Conservation (phyloP, 2,888 invertebrate species). For the Campoplex nolae region DNA sequence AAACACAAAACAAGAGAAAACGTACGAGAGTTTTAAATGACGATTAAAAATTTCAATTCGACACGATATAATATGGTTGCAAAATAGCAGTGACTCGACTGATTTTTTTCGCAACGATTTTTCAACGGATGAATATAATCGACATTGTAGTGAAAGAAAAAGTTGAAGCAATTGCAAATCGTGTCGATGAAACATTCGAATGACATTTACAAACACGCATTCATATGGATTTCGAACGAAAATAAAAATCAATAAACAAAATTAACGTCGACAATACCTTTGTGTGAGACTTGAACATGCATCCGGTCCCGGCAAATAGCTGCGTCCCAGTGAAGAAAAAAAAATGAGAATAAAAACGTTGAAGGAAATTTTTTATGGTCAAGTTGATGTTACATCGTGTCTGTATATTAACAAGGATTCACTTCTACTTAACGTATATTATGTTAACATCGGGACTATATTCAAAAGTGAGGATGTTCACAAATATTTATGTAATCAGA, state of each 20-base stretch:
- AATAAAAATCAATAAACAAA: not conserved
- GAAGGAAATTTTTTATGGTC: not conserved
- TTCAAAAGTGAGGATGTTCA: too few species aligned
- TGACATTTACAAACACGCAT: constrained; percentile 2
- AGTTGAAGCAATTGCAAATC: constrained; percentile 7
- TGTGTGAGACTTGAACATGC: constrained; percentile 85
- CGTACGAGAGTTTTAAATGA: not conserved
- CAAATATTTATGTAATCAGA: too few species aligned
- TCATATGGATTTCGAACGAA: constrained; percentile 16
- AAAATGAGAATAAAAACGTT: constrained; percentile 20
- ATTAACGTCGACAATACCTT: constrained; percentile 82
- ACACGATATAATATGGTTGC: not conserved
- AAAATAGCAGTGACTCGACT: not conserved
- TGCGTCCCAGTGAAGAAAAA: constrained; percentile 78
- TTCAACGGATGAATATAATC: not conserved
- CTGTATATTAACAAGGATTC: not conserved
- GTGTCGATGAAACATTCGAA: not conserved
- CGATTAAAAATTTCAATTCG: constrained; percentile 4
- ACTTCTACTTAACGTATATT: not conserved
- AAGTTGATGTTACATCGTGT: constrained; percentile 17
- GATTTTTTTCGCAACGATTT: not conserved
- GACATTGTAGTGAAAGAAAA: not conserved
- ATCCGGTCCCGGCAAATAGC: constrained; percentile 86
- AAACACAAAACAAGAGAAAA: not conserved
- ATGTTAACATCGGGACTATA: too few species aligned